Conservation (phyloP, 2,113 vertebrate genomes). For the Ibidorhyncha struthersii region DNA sequence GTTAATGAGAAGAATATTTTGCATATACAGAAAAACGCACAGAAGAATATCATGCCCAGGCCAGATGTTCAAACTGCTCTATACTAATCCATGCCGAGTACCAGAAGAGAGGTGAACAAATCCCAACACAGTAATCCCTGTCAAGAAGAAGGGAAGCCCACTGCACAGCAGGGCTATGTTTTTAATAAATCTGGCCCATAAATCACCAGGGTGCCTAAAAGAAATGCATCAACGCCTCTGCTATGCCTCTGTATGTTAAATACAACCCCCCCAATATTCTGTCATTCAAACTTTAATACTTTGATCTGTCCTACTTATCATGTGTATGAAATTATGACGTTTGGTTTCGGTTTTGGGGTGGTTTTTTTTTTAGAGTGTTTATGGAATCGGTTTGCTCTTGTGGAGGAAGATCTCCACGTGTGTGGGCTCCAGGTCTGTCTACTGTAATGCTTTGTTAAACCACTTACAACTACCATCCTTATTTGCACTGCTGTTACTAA, state of each 20-base stretch:
- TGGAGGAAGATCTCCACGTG: background rate
- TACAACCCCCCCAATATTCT: background rate
- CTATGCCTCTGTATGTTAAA: background rate
- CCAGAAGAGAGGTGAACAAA: background rate
- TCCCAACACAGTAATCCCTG: background rate
- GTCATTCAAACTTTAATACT: background rate
- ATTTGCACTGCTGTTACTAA: background rate
- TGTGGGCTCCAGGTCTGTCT: background rate
- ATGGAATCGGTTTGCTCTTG: background rate
- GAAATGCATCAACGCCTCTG: background rate
- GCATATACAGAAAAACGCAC: background rate
- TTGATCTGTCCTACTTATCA: background rate
- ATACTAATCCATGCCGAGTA: background rate
- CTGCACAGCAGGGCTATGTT: background rate
- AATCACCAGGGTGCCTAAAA: background rate
- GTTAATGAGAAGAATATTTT: background rate
- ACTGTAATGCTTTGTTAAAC: background rate
- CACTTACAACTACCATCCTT: background rate
- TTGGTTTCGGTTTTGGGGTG: background rate
- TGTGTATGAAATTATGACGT: background rate
- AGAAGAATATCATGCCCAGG: background rate
- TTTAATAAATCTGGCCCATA: background rate
- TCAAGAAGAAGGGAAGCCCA: background rate
- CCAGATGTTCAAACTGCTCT: background rate
- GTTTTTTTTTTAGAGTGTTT: background rate